Evolutionary conservation across 2,113 vertebrate species (phyloP).

Genomic region (Brachyistius frenatus): DNA sequence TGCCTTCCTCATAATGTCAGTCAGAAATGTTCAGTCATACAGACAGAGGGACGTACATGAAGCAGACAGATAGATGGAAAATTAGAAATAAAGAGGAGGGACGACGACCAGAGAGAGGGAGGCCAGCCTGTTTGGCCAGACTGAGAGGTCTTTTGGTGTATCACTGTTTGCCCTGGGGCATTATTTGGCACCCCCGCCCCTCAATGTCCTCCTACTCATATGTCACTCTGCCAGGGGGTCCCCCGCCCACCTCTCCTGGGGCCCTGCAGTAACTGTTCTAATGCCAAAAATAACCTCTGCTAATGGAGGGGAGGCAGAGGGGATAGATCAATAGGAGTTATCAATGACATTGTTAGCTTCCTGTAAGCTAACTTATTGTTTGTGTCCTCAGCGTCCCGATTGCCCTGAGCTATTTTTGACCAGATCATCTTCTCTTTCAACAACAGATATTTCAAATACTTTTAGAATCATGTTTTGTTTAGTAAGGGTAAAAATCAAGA

Average conservation of each 20-base stretch:
- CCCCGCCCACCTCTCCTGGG: slow-evolving; percentile 69
- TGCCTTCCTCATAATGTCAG: slow-evolving; percentile 66
- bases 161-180: slow-evolving; percentile 64
- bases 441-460: slow-evolving; percentile 22
- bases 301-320: slow-evolving; percentile 69
- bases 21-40: slow-evolving; percentile 60
- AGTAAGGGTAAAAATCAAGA: neutral
- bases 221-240: slow-evolving; percentile 77
- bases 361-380: slow-evolving; percentile 68
- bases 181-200: slow-evolving; percentile 59
- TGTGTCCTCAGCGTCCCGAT: slow-evolving; percentile 23
- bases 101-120: neutral
- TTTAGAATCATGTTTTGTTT: slow-evolving; percentile 9
- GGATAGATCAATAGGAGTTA: slow-evolving; percentile 80
- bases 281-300: slow-evolving; percentile 73
- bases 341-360: slow-evolving; percentile 76
- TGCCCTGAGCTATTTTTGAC: slow-evolving; percentile 53
- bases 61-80: slow-evolving; percentile 58
- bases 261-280: slow-evolving; percentile 59
- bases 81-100: slow-evolving; percentile 28
- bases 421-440: slow-evolving; percentile 33
- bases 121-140: slow-evolving; percentile 42
- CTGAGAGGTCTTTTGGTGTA: slow-evolving; percentile 55
- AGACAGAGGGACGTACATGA: slow-evolving; percentile 33
- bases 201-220: slow-evolving; percentile 67